Evolutionary conservation across 2,797 vertebrate genomes (phyloP).

Genomic region (Psittacula echo): DNA sequence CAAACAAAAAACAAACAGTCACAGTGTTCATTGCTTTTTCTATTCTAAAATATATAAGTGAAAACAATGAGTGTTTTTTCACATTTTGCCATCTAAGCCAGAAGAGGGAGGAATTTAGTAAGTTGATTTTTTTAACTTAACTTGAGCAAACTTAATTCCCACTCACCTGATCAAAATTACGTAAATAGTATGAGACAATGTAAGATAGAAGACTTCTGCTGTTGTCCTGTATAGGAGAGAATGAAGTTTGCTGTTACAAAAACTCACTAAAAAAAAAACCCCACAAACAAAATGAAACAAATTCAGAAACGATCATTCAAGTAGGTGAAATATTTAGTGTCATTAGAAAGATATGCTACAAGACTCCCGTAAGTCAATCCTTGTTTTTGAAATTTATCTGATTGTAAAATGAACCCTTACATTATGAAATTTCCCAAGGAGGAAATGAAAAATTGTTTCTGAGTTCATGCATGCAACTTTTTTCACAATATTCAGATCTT

Average conservation of each 20-base stretch:
- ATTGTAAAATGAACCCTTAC: not conserved
- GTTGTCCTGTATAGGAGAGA: slow-evolving; percentile 85
- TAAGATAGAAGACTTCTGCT: slow-evolving; percentile 92
- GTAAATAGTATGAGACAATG: slow-evolving; percentile 93
- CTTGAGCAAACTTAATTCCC: not conserved
- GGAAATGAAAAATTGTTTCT: not conserved
- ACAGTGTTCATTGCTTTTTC: not conserved
- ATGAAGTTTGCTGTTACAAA: not conserved
- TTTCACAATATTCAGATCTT: not conserved
- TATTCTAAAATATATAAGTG: not conserved
- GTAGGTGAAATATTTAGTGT: not conserved
- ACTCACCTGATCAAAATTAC: slow-evolving; percentile 94
- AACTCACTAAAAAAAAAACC: not conserved
- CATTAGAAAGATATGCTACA: not conserved
- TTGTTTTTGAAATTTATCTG: not conserved
- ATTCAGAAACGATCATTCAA: not conserved
- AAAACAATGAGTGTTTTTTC: not conserved
- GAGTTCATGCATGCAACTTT: not conserved
- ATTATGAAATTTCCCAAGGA: not conserved
- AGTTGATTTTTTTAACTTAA: not conserved
- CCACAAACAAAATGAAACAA: not conserved
- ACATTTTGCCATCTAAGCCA: not conserved
- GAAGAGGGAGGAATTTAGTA: not conserved
- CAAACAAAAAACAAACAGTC: not conserved
- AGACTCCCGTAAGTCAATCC: not conserved